Evolutionary conservation across 2,888 invertebrate species (phyloP).

Genomic region (Platycheirus albimanus): DNA sequence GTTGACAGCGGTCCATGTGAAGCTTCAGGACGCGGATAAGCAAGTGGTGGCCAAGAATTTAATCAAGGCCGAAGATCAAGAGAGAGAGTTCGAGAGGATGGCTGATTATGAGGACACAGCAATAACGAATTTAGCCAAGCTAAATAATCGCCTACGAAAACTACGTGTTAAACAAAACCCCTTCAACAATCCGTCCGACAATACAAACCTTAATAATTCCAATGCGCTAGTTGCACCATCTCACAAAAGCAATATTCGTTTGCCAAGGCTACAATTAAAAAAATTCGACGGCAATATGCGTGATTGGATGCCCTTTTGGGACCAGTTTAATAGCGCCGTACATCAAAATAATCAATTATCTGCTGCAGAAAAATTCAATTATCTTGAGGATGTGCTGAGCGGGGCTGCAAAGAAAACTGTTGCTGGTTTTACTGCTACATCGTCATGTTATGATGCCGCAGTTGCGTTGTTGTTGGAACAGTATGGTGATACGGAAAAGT

Average conservation of each 20-base stretch:
- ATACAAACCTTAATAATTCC: background rate
- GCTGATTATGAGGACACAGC: slow-evolving; percentile 32
- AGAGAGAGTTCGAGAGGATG: slow-evolving; percentile 34
- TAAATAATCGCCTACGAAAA: slow-evolving; percentile 13
- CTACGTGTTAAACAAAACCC: slow-evolving; percentile 12
- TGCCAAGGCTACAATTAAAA: slow-evolving; percentile 23
- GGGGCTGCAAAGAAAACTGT: too few species aligned
- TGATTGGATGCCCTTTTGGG: slow-evolving; percentile 33
- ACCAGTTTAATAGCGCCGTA: slow-evolving; percentile 20
- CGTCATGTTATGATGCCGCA: slow-evolving; percentile 42
- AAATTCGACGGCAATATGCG: slow-evolving; percentile 32
- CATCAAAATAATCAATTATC: slow-evolving; percentile 37
- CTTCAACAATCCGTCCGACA: background rate
- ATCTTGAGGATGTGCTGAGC: slow-evolving; percentile 25
- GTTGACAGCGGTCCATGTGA: slow-evolving; percentile 34
- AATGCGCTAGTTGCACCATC: slow-evolving; percentile 76
- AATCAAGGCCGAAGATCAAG: slow-evolving; percentile 23
- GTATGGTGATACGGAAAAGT: slow-evolving; percentile 47
- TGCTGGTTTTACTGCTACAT: too few species aligned
- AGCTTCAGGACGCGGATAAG: slow-evolving; percentile 36
- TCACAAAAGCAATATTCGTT: slow-evolving; percentile 75
- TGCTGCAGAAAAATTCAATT: slow-evolving; percentile 37
- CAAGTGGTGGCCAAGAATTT: slow-evolving; percentile 22
- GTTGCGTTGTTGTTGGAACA: slow-evolving; percentile 35
- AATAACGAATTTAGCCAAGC: background rate